These are phyloP conservation scores for Odontothrips loti DNA, from an alignment of 2,888 invertebrate species.

Conservation along the genomic window DNA sequence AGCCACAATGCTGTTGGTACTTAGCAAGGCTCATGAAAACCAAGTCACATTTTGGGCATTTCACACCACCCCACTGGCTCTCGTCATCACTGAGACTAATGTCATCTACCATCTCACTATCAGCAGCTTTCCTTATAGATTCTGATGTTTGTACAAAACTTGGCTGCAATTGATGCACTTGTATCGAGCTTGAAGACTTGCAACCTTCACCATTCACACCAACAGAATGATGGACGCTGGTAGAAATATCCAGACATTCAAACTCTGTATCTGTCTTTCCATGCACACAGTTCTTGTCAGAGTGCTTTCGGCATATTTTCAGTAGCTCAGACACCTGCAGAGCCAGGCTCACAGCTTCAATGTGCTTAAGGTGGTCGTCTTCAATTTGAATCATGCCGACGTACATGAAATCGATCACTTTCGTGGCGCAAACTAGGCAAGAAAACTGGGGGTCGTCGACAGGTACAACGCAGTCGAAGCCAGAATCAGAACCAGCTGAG, in stretches of 20 bases:
- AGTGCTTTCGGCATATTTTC: slow-evolving; percentile 33
- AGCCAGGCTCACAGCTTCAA: slow-evolving; percentile 31
- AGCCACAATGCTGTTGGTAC: neutral
- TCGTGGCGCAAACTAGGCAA: slow-evolving; percentile 34
- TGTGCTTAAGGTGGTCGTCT: slow-evolving; percentile 34
- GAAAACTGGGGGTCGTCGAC: neutral
- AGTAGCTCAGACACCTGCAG: slow-evolving; percentile 32
- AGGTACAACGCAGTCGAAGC: neutral
- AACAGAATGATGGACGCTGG: no score
- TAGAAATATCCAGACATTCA: neutral
- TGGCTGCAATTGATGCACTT: neutral
- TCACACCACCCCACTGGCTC: neutral
- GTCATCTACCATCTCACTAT: no score
- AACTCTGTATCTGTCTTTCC: neutral
- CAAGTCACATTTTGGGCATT: neutral
- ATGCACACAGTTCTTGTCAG: neutral
- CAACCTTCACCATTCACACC: neutral
- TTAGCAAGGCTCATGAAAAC: neutral
- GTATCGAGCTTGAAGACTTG: neutral
- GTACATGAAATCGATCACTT: slow-evolving; percentile 36
- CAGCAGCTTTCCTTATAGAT: neutral
- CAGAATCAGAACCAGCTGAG: neutral
- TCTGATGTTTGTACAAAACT: no score
- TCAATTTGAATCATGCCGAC: slow-evolving; percentile 34
- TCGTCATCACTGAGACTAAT: neutral